A percentile compares a stretch with the other conserved stretches of the same genome.
phyloP scores from a whole-genome alignment of 1,140 invertebrate species.

The Zaprionus inermis region DNA sequence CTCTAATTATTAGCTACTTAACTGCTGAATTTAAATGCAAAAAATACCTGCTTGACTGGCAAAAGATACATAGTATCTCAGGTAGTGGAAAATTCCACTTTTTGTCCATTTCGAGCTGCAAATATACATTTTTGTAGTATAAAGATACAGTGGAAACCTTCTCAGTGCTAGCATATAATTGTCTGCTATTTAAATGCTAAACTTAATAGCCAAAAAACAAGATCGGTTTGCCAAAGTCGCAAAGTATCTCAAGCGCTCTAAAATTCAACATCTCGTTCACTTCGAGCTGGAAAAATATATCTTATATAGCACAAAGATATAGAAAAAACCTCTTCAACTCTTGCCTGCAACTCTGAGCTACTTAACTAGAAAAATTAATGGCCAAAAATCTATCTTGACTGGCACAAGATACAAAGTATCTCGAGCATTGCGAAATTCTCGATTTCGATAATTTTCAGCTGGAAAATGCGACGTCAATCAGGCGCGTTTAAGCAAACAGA shows the following conservation, averaged over 20 bases:
- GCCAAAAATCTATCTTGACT: not conserved
- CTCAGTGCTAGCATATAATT: not conserved
- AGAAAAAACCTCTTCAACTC: not conserved
- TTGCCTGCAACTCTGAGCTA: not conserved
- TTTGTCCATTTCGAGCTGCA: too few relatives aligned
- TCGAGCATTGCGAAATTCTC: not conserved
- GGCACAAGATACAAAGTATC: slow-evolving; percentile 7
- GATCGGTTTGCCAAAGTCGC: too few relatives aligned
- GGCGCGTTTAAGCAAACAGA: slow-evolving; percentile 1
- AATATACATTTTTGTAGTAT: too few relatives aligned
- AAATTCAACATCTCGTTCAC: too few relatives aligned
- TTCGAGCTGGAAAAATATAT: too few relatives aligned
- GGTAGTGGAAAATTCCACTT: too few relatives aligned
- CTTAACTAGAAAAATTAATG: not conserved
- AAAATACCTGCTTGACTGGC: too few relatives aligned
- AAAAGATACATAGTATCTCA: too few relatives aligned
- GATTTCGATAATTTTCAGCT: not conserved
- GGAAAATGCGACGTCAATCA: not conserved
- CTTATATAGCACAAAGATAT: not conserved
- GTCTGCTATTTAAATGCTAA: too few relatives aligned
- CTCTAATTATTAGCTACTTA: not conserved
- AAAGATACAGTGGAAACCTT: not conserved
- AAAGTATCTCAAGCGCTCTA: too few relatives aligned
- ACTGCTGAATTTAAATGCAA: not conserved
- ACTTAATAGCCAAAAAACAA: too few relatives aligned